These are phyloP conservation scores for Parnassius glacialis DNA, from an alignment of 2,888 invertebrate genomes.

Conservation along the genomic window DNA sequence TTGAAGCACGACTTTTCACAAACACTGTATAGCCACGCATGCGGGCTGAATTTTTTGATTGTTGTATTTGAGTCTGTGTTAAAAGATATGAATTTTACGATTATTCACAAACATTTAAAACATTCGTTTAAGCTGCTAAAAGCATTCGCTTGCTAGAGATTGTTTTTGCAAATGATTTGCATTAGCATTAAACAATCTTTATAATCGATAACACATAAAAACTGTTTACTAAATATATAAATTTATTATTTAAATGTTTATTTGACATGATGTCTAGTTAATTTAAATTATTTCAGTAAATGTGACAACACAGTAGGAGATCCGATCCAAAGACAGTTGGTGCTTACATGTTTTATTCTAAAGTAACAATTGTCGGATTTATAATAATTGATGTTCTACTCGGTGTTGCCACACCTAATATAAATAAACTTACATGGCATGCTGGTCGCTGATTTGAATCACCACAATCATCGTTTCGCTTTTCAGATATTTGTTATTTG, in stretches of 20 bases:
- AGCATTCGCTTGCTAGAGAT: conserved; percentile 4
- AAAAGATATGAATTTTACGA: background rate
- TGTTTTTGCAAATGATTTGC: conserved; percentile 7
- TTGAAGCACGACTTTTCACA: conserved; percentile 15
- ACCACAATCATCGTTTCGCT: conserved; percentile 75
- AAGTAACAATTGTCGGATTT: conserved; percentile 27
- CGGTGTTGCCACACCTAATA: conserved; percentile 63
- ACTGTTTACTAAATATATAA: no score
- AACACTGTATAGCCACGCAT: conserved; percentile 10
- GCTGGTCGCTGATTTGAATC: conserved; percentile 78
- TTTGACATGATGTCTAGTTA: no score
- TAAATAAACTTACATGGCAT: conserved; percentile 60
- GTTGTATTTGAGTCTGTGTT: conserved; percentile 26
- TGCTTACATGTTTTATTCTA: conserved; percentile 45
- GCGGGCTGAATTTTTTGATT: conserved; percentile 29
- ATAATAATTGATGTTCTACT: conserved; percentile 56
- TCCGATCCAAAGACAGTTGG: conserved; percentile 62
- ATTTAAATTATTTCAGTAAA: conserved; percentile 46
- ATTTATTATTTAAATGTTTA: no score
- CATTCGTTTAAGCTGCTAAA: background rate
- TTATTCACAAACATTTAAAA: background rate
- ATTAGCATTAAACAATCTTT: background rate
- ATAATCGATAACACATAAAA: no score
- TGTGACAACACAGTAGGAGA: conserved; percentile 78
- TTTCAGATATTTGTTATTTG: conserved; percentile 41